A percentile compares a stretch with the other conserved stretches of the same genome.
Evolutionary conservation across 2,888 invertebrate species (phyloP).

Genomic region (Sisyra terminalis): DNA sequence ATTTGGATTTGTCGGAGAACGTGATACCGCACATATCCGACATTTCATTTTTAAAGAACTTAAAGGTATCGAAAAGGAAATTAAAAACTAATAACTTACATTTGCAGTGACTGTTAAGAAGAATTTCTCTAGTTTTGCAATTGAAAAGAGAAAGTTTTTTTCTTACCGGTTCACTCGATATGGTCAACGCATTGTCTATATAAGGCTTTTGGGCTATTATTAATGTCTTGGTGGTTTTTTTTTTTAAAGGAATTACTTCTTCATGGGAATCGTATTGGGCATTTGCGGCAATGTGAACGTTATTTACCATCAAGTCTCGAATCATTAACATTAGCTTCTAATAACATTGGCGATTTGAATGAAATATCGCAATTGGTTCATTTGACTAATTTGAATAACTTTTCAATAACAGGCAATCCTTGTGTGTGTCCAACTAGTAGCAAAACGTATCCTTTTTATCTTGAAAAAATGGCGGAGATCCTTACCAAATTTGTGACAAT

Average conservation of each 20-base stretch:
- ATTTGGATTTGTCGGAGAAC: conserved; percentile 79
- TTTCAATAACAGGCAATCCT: conserved; percentile 77
- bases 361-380: conserved; percentile 70
- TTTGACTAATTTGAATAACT: conserved; percentile 56
- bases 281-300: conserved; percentile 65
- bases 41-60: conserved; percentile 60
- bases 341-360: conserved; percentile 69
- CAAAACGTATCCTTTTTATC: conserved; percentile 55
- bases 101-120: conserved; percentile 1
- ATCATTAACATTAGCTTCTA: conserved; percentile 63
- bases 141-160: background rate
- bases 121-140: background rate
- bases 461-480: no score
- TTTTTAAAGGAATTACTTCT: conserved; percentile 55
- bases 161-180: background rate
- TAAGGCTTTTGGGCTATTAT: background rate
- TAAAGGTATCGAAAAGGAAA: conserved; percentile 47
- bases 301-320: conserved; percentile 62
- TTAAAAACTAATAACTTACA: background rate
- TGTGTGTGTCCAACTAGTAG: conserved; percentile 66
- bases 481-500: no score
- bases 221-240: background rate
- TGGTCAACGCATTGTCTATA: background rate
- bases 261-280: conserved; percentile 72
- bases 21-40: conserved; percentile 72